phyloP scores from a whole-genome alignment of 2,797 vertebrate genomes.

The Sphenodon punctatus region DNA sequence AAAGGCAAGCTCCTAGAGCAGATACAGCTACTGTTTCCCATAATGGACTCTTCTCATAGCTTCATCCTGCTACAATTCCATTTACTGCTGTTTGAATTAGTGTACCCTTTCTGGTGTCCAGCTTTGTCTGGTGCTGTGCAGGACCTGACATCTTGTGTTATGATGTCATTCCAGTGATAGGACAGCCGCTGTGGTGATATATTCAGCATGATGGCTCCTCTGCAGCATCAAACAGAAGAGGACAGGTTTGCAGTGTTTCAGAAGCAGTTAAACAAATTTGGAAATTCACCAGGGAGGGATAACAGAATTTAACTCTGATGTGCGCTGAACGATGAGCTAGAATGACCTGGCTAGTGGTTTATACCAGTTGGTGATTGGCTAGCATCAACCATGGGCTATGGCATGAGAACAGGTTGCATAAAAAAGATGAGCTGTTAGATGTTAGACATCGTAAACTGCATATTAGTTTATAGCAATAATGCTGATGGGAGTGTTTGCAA shows the following conservation, averaged over 20 bases:
- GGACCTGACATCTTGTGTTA: no score
- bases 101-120: neutral
- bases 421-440: neutral
- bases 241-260: no score
- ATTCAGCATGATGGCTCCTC: no score
- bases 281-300: neutral
- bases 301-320: neutral
- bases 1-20: no score
- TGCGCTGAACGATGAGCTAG: neutral
- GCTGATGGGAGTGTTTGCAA: neutral
- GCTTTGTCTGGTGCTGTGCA: no score
- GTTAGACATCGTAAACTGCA: neutral
- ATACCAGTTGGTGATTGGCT: neutral
- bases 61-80: slow-evolving; percentile 14
- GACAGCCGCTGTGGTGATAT: no score
- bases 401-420: neutral
- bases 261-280: neutral
- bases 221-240: no score
- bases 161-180: no score
- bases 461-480: neutral
- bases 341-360: neutral
- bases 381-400: neutral
- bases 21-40: no score
- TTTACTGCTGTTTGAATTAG: neutral
- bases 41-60: no score